Evolutionary conservation across 2,888 invertebrate species (phyloP).

Genomic region (Drosophila anomelani): DNA sequence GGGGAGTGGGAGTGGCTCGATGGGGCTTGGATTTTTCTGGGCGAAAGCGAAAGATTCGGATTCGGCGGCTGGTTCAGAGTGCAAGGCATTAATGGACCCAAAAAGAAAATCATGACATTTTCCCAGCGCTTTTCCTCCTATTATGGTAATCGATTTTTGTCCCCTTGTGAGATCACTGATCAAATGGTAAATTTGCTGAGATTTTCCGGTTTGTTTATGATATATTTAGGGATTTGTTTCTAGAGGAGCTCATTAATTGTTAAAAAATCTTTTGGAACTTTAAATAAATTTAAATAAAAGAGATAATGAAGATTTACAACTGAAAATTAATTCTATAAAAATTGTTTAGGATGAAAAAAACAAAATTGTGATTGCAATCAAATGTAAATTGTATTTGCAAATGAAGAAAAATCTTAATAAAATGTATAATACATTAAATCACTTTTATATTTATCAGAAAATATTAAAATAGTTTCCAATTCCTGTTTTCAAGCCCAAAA

Average conservation of each 20-base stretch:
- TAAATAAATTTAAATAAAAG: background rate
- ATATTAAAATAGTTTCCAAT: no score
- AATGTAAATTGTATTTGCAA: background rate
- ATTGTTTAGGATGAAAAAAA: background rate
- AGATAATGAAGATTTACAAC: background rate
- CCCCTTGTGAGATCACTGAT: slow-evolving; percentile 52
- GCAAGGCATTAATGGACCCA: slow-evolving; percentile 73
- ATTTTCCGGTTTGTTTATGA: slow-evolving; percentile 8
- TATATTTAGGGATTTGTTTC: slow-evolving; percentile 5
- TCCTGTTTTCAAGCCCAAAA: background rate
- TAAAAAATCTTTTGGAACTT: no score
- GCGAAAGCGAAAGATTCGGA: slow-evolving; percentile 67
- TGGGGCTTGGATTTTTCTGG: slow-evolving; percentile 55
- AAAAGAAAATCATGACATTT: slow-evolving; percentile 72
- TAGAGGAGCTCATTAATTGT: background rate
- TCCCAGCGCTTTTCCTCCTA: slow-evolving; percentile 43
- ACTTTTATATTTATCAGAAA: no score
- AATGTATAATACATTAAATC: background rate
- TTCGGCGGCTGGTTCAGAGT: slow-evolving; percentile 72
- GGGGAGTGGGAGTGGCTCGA: slow-evolving; percentile 41
- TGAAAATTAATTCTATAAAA: background rate
- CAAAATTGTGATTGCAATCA: background rate
- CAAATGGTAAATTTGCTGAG: slow-evolving; percentile 14
- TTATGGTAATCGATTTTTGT: slow-evolving; percentile 54
- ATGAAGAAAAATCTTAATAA: background rate